Base-by-base conservation (phyloP, 2,888 invertebrate genomes). In the Apodemia hepburni region DNA sequence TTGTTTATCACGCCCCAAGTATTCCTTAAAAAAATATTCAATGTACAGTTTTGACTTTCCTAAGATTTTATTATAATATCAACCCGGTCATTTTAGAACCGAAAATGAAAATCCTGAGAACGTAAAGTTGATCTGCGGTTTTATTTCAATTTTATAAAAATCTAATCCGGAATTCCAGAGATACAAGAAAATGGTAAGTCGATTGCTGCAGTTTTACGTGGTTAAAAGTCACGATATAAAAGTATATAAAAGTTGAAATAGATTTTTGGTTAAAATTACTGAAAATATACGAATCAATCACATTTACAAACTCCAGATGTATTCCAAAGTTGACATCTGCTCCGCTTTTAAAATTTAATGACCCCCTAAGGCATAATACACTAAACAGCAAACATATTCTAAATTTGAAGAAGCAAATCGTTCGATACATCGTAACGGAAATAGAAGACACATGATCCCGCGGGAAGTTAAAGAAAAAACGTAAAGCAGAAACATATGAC, bases 401-500 rank as follows among this genome's bases (percentile, higher is more conserved):
- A 85, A 88, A 85, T 85, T 85, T 85, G 81, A 84, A 82, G 80
- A 78, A 89, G 88, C 89, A 91, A 90, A 91, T 90, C 85, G 87
- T 81, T 86, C 84, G 81, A 77, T 82, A 83, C 82, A 27, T 54
- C 54, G 79, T 77, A 89, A 89, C 90, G 90, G 91, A 90, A 90
- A 91, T 89, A 90, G 91, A 89, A 85, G 87, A 87, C 88, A 88
- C 82, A 88, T 84, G 88, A 89, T 87, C 89, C 87, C 89, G 87
- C 85, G 89, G 89, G 90, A 89, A 89, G 87, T 71, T 75, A 73
- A 71, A 76, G 80, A 87, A 87, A 90, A 91, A 90, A 85, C 80
- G 79, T 84, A 85, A 87, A 89, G 83, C 81, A 84, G 87, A 87
- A 91, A 91, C 91, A 90, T 79, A 91, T 90, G 91, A 91, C 89